Percentiles rank a stretch among this genome's conserved stretches.
These are phyloP conservation scores for Drosophila mayri DNA, from an alignment of 1,140 invertebrate species.

Conservation along the genomic window DNA sequence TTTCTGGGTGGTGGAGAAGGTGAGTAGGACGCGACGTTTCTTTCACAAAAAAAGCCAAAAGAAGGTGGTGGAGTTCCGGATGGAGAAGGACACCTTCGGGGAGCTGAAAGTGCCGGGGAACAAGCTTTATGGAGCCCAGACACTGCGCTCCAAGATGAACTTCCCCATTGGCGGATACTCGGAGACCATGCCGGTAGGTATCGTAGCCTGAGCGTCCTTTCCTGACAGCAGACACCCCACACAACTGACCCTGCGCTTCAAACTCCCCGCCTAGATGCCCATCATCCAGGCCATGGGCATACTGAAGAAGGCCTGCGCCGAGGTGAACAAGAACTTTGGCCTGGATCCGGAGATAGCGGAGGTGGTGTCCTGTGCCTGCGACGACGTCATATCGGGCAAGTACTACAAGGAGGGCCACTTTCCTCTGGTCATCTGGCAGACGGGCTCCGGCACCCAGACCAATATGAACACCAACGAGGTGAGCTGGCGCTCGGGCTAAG, in stretches of 20 bases:
- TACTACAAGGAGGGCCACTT: constrained; percentile 96
- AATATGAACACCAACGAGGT: constrained; percentile 99
- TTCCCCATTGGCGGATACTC: constrained; percentile 98
- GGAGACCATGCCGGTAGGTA: constrained; percentile 95
- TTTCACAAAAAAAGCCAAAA: neutral
- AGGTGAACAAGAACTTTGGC: constrained; percentile 97
- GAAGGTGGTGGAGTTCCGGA: constrained; percentile 84
- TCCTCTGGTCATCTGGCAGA: constrained; percentile 99
- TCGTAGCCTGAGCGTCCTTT: neutral
- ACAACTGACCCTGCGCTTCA: too few species aligned
- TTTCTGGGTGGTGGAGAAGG: neutral
- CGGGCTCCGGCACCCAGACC: constrained; percentile 98
- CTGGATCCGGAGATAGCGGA: constrained; percentile 94
- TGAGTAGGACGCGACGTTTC: neutral
- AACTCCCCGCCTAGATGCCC: constrained; percentile 87
- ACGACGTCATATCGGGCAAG: constrained; percentile 98
- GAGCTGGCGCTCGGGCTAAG: neutral
- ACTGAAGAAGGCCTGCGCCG: constrained; percentile 98
- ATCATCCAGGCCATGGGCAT: constrained; percentile 98
- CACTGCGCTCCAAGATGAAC: constrained; percentile 96
- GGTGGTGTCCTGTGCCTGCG: constrained; percentile 95
- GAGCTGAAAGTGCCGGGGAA: constrained; percentile 96
- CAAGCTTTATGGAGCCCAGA: constrained; percentile 99
- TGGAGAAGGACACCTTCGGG: constrained; percentile 97
- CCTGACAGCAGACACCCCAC: too few species aligned